These are phyloP conservation scores for Harlomillsia oculata DNA, from an alignment of 1,140 invertebrate genomes.

Conservation along the genomic window DNA sequence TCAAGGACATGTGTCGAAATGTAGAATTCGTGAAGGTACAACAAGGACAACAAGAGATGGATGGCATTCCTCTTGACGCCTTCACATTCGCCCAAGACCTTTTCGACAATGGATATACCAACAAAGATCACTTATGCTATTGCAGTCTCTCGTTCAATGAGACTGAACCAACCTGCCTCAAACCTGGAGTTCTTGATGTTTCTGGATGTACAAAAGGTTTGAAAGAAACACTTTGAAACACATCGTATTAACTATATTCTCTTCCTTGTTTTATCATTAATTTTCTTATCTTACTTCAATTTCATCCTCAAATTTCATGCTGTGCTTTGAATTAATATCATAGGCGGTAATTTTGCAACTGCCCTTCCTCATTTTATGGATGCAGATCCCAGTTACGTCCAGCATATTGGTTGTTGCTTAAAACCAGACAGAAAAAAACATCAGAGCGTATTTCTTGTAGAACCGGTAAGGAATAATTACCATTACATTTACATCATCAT, in stretches of 20 bases:
- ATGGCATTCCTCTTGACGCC: constrained; percentile 8
- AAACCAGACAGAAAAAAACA: constrained; percentile 15
- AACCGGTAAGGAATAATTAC: no score
- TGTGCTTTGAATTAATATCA: no score
- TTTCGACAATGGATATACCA: constrained; percentile 5
- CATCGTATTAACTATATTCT: no score
- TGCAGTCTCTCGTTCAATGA: constrained; percentile 10
- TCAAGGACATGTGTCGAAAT: constrained; percentile 14
- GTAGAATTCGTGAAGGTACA: constrained; percentile 13
- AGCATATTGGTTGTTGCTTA: neutral
- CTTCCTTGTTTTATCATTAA: neutral
- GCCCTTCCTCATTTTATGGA: constrained; percentile 20
- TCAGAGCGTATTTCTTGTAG: constrained; percentile 14
- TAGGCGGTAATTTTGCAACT: no score
- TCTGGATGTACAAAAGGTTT: constrained; percentile 21
- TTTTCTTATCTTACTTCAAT: neutral
- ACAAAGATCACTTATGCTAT: constrained; percentile 12
- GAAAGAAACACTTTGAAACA: no score
- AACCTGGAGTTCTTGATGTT: constrained; percentile 17
- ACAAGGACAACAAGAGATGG: neutral
- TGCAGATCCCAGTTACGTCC: constrained; percentile 16
- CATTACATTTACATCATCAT: no score
- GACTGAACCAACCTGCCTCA: constrained; percentile 4
- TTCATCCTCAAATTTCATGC: constrained; percentile 13
- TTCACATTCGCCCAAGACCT: constrained; percentile 14